Evolutionary conservation across 1,140 invertebrate species (phyloP), one percentile per base, ranked within the genome.

Genomic region (Trypoxylus dichotomus): DNA sequence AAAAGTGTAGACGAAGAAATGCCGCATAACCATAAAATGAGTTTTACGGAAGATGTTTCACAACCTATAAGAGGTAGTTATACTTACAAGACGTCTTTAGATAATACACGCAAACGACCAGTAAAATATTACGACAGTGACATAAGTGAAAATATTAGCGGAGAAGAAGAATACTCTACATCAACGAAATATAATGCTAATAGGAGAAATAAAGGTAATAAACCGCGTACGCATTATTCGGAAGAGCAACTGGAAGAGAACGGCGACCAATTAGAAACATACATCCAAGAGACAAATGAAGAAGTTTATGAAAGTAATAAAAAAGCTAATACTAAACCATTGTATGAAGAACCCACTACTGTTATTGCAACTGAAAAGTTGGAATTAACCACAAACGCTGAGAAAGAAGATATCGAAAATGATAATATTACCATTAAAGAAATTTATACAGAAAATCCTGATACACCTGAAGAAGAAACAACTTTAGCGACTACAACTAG

Each of bases 1-100:
- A 71, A 32, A 74, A 76, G 47, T 37, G 63, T 15, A 19, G 71
- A 41, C 24, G 77, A 78, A 58, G 76, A 80, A 42, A 72, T 80
- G 41, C 79, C 81, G 19, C 37, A 76, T 15, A 81, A 80, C 29
- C 79, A 80, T 47, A 79, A 79, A 75, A 54, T 68, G 27, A 75
- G 21, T 15, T 68, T n/a, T 54, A 54, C 60, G 10, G 43, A 43
- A 58, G 43, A 29, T 7, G n/a, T 74, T 76, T 75, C 37, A 71
- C 75, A 76, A 76, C 74, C 76, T 37, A 41, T 63, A 32, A 29
- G 58, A 21, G 75, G 60, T 8, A 76, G 27, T 32, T 60, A 27
- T 19, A 21, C 15, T 41, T 32, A 29, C 13, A 77, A 68, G 27
- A 13, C 60, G 7, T 54, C 47, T 6, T 15, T 47, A 47, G 43